These are phyloP conservation scores for Andricus quercusramuli DNA, from an alignment of 2,888 invertebrate genomes.

Conservation along the genomic window DNA sequence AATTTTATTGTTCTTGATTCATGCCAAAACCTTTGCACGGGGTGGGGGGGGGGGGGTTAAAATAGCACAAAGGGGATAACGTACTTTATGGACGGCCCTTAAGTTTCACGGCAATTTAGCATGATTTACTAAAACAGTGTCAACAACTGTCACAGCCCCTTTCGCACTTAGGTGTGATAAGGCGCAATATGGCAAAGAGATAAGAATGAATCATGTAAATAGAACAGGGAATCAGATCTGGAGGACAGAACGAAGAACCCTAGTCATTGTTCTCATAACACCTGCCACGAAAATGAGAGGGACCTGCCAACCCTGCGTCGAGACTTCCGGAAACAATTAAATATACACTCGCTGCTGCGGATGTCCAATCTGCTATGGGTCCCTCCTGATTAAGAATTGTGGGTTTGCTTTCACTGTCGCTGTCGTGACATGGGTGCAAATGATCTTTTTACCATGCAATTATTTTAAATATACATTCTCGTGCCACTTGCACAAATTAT, in stretches of 20 bases:
- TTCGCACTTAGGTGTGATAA: background rate
- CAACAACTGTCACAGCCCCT: background rate
- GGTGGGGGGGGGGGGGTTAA: no score
- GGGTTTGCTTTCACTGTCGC: conserved; percentile 19
- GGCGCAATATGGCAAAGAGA: background rate
- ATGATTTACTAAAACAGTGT: background rate
- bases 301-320: conserved; percentile 52
- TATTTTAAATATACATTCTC: conserved; percentile 20
- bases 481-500: background rate
- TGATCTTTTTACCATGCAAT: background rate
- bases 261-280: conserved; percentile 55
- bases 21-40: no score
- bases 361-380: conserved; percentile 29
- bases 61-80: no score
- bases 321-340: conserved; percentile 52
- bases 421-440: conserved; percentile 23
- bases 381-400: conserved; percentile 32
- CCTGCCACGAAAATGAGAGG: conserved; percentile 55
- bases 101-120: background rate
- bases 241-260: conserved; percentile 51
- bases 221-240: conserved; percentile 50
- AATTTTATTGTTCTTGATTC: no score
- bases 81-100: no score
- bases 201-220: conserved; percentile 20
- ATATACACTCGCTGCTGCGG: conserved; percentile 10